phyloP scores from a whole-genome alignment of 2,113 vertebrate species.

The Phodopus roborovskii region DNA sequence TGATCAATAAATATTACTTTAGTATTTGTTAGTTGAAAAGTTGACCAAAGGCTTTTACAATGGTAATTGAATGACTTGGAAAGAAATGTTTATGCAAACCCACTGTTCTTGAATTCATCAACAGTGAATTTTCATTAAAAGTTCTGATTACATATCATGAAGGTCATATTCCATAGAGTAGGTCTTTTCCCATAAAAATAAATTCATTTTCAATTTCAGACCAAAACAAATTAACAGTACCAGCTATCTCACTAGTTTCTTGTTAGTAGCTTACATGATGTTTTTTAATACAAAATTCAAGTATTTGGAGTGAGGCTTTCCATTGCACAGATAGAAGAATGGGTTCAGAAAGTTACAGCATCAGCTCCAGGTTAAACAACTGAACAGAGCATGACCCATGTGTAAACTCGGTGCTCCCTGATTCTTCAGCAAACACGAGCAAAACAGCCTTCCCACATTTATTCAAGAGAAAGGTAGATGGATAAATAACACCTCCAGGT shows the following conservation, averaged over 20 bases:
- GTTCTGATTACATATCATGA: background rate
- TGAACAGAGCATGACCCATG: background rate
- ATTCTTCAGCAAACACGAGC: background rate
- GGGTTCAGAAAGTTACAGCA: background rate
- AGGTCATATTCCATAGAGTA: background rate
- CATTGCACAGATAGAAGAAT: background rate
- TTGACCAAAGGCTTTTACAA: background rate
- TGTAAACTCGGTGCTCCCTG: background rate
- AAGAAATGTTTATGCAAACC: background rate
- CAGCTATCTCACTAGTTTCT: background rate
- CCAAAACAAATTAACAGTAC: background rate
- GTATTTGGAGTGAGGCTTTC: background rate
- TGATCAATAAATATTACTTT: constrained; percentile 33
- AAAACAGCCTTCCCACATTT: background rate
- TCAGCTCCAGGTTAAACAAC: background rate
- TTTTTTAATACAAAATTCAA: background rate
- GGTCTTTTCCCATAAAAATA: background rate
- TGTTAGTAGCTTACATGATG: background rate
- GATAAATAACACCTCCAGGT: constrained; percentile 51
- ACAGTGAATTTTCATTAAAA: background rate
- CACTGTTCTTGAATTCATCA: background rate
- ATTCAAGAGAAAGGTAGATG: constrained; percentile 36
- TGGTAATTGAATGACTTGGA: background rate
- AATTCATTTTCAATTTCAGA: background rate
- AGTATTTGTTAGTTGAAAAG: constrained; percentile 16